Evolutionary conservation across 2,888 invertebrate genomes (phyloP).

Genomic region (Deroplatys truncata): DNA sequence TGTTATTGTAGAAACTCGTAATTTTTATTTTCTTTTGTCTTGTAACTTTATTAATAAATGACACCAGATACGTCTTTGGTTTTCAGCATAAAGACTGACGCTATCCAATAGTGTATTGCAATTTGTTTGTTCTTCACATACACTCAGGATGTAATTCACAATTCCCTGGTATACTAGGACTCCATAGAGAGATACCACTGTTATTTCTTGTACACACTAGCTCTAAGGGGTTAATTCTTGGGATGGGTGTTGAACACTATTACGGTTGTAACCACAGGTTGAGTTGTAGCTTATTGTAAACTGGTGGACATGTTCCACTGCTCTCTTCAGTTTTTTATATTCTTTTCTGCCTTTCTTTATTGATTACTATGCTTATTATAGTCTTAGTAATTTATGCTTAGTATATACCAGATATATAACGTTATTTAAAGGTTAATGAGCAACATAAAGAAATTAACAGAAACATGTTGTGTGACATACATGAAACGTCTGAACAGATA

Average conservation of each 20-base stretch:
- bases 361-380: constrained; percentile 1
- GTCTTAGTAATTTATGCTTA: constrained; percentile 1
- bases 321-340: background rate
- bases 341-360: background rate
- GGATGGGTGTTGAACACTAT: background rate
- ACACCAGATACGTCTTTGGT: background rate
- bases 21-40: background rate
- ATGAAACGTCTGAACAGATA: background rate
- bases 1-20: background rate
- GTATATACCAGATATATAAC: background rate
- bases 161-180: background rate
- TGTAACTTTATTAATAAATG: background rate
- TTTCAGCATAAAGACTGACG: background rate
- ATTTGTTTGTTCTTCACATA: background rate
- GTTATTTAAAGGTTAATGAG: background rate
- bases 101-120: background rate
- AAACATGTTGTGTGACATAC: background rate
- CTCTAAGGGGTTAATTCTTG: background rate
- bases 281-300: background rate
- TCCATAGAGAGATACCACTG: background rate
- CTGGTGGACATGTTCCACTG: background rate
- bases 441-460: background rate
- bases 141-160: background rate
- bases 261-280: background rate
- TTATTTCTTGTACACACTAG: background rate